Conservation (phyloP, 2,888 invertebrate genomes). For the Mesorhabditis sp. region DNA sequence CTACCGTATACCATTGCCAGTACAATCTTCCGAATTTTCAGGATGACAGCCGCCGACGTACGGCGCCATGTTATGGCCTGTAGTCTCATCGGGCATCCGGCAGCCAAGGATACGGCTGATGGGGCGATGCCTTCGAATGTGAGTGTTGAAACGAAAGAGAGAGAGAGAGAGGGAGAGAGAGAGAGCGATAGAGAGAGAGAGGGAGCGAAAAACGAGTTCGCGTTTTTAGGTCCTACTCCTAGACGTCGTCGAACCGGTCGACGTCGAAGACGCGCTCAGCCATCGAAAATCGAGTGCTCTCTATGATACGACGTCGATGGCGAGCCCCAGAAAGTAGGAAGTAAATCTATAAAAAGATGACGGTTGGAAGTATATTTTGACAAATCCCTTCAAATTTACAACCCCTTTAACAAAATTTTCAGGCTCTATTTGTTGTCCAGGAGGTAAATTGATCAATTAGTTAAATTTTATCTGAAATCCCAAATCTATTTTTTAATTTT, state of each 20-base stretch:
- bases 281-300: conserved; percentile 25
- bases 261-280: conserved; percentile 36
- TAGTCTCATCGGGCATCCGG: conserved; percentile 11
- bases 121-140: background rate
- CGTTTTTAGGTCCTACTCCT: conserved; percentile 17
- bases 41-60: conserved; percentile 25
- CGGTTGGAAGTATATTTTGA: too few relatives aligned
- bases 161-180: background rate
- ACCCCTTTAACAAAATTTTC: too few relatives aligned
- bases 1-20: background rate
- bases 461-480: too few relatives aligned
- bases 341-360: too few relatives aligned
- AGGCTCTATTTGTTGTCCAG: too few relatives aligned
- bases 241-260: conserved; percentile 31
- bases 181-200: background rate
- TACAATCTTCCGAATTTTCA: conserved; percentile 8
- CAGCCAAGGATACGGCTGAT: conserved; percentile 10
- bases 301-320: conserved; percentile 9
- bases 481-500: too few relatives aligned
- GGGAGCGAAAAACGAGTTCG: background rate
- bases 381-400: too few relatives aligned
- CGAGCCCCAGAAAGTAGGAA: conserved; percentile 14
- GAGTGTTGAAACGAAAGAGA: background rate
- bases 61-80: conserved; percentile 21
- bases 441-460: background rate